Conservation (phyloP, 92 coral and sea anemone species). For the Micromussa lordhowensis region DNA sequence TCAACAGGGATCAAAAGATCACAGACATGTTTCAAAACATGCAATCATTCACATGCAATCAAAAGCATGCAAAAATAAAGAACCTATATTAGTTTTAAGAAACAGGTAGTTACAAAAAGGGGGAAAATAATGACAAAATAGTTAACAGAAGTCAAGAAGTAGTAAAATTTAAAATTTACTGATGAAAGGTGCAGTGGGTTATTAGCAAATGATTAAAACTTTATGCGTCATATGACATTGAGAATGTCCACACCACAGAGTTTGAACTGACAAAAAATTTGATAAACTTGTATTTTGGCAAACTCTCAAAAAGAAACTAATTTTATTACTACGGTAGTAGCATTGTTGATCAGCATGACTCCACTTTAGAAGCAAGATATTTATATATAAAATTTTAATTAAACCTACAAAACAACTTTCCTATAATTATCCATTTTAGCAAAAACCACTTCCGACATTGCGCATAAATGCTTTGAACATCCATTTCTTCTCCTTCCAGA, state of each 20-base stretch:
- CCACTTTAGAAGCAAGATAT: neutral
- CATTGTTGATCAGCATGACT: neutral
- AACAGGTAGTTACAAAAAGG: neutral
- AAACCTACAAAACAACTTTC: neutral
- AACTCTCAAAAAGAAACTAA: neutral
- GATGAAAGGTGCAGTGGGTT: neutral
- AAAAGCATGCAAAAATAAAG: neutral
- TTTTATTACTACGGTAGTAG: no score
- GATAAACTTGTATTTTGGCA: neutral
- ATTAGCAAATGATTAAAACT: neutral
- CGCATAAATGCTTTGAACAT: neutral
- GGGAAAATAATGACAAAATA: neutral
- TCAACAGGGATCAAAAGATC: conserved; percentile 28
- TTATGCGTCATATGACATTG: neutral
- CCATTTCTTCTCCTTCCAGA: neutral
- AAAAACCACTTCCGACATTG: neutral
- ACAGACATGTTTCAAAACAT: conserved; percentile 15
- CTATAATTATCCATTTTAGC: neutral
- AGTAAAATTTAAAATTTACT: neutral
- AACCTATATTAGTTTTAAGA: neutral
- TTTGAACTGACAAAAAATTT: neutral
- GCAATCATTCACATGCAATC: conserved; percentile 28
- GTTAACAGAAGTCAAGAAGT: neutral
- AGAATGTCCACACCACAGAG: neutral
- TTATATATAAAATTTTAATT: neutral